Evolutionary conservation across 2,888 invertebrate species (phyloP).

Genomic region (Synanthedon formicaeformis): DNA sequence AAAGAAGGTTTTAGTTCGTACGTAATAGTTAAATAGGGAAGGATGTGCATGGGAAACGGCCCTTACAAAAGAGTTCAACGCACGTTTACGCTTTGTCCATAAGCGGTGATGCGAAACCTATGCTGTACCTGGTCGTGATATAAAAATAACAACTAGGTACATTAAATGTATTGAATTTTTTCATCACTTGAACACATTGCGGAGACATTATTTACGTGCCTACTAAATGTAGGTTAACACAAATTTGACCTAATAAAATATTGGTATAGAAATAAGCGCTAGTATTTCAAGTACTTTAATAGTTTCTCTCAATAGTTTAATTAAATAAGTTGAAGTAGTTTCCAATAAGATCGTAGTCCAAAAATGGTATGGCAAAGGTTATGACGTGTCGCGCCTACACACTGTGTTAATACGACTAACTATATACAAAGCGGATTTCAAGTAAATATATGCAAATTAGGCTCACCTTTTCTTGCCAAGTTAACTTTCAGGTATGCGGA

Average conservation of each 20-base stretch:
- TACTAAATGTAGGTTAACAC: no score
- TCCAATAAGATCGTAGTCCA: not conserved
- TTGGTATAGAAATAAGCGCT: no score
- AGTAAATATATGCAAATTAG: conserved; percentile 47
- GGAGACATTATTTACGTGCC: no score
- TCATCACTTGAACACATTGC: no score
- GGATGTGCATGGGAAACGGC: conserved; percentile 46
- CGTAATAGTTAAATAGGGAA: conserved; percentile 8
- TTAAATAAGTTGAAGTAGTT: no score
- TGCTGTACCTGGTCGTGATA: conserved; percentile 21
- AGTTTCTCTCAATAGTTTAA: no score
- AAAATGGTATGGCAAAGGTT: conserved; percentile 33
- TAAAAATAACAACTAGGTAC: conserved; percentile 6
- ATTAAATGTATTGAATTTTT: no score
- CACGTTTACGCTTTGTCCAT: conserved; percentile 55
- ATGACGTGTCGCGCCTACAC: conserved; percentile 64
- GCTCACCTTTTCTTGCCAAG: conserved; percentile 55
- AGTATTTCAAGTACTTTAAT: no score
- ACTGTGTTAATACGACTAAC: conserved; percentile 16
- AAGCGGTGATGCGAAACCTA: conserved; percentile 40
- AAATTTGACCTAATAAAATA: no score
- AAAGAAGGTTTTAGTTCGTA: conserved; percentile 27
- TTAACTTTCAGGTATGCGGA: conserved; percentile 43
- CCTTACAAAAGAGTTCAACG: conserved; percentile 70
- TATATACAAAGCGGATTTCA: conserved; percentile 37